phyloP scores from a whole-genome alignment of 64 coral and sea anemone species.

The Actinia equina region DNA sequence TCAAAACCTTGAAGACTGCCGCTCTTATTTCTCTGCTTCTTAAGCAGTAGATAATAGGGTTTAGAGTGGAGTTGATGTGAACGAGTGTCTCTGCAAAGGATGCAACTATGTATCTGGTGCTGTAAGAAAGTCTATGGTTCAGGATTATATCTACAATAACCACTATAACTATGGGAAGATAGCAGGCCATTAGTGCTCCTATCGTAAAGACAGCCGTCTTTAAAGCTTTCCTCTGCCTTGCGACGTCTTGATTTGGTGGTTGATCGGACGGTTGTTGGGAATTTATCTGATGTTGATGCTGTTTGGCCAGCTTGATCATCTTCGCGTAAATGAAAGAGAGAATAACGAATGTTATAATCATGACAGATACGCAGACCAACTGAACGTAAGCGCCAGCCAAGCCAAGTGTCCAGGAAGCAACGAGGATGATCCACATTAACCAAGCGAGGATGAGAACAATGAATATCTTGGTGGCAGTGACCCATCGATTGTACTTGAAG shows the following conservation, averaged over 20 bases:
- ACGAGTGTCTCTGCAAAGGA: slow-evolving; percentile 19
- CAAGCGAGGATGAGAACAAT: slow-evolving; percentile 9
- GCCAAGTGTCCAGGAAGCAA: slow-evolving; percentile 30
- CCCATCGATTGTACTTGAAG: slow-evolving; percentile 6
- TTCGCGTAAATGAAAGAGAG: neutral
- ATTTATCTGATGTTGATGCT: slow-evolving; percentile 13
- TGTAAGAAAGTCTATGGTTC: neutral
- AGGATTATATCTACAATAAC: slow-evolving; percentile 9
- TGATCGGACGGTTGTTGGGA: slow-evolving; percentile 1
- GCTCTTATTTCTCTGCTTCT: slow-evolving; percentile 16
- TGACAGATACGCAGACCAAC: neutral
- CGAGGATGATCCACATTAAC: slow-evolving; percentile 15
- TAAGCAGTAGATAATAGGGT: slow-evolving; percentile 21
- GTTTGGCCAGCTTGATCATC: slow-evolving; percentile 21
- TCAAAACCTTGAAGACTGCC: slow-evolving; percentile 18
- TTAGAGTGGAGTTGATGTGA: slow-evolving; percentile 16
- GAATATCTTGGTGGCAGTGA: neutral
- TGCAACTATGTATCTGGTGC: neutral
- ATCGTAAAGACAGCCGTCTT: slow-evolving; percentile 18
- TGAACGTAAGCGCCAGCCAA: slow-evolving; percentile 8
- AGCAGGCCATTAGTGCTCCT: slow-evolving; percentile 19
- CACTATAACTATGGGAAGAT: slow-evolving; percentile 13
- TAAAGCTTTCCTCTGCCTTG: slow-evolving; percentile 5
- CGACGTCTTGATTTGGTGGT: neutral
- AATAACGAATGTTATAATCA: slow-evolving; percentile 22